Evolutionary conservation across 2,113 vertebrate genomes (phyloP), one percentile per base, ranked within the genome.

Genomic region (Megaceryle torquata): DNA sequence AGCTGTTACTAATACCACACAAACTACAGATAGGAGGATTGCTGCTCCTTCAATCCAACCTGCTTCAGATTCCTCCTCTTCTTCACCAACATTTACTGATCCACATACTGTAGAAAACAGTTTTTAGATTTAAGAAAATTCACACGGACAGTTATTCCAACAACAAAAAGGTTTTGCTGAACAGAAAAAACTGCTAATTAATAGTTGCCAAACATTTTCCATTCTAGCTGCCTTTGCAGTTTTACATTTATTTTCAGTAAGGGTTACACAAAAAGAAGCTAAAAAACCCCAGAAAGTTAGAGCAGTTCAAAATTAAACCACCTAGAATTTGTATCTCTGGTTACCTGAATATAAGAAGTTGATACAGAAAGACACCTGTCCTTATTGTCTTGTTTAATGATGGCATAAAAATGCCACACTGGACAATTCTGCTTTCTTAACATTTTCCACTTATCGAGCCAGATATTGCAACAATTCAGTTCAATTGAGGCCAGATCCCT

Each of bases 31-130:
- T 60, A 99, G 97, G 77, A 99, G 99, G 96, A 99, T 99, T 68
- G 99, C 99, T 39, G 98, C 99, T 79, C 99, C 99, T 98, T 99
- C 99, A 84, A 99, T 99, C 99, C 99, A 99, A 79, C 99, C 99
- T 14, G 99, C 98, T 96, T 99, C 99, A 48, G 98, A 97, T 97
- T 99, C 99, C 10, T 96, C 98, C 91, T 99, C 99, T 81, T 99
- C 99, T 80, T 99, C 98, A 84, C 96, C 98, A 57, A 98, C 98
- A 92, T 98, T 97, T 93, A 98, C 99, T 89, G 97, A 98, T 94
- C 99, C 99, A 97, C 99, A 99, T 95, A 98, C 99, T 99, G 96
- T 39, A 94, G 90, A 69, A 94, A 94, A 97, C 82, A 97, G 31
- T 78, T 86, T 93, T 90, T 61, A 91, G 31, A 68, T 92, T 93